A percentile compares a stretch with the other conserved stretches of the same genome.
Conservation (phyloP, 2,888 invertebrate genomes). For the Rutpela maculata region DNA sequence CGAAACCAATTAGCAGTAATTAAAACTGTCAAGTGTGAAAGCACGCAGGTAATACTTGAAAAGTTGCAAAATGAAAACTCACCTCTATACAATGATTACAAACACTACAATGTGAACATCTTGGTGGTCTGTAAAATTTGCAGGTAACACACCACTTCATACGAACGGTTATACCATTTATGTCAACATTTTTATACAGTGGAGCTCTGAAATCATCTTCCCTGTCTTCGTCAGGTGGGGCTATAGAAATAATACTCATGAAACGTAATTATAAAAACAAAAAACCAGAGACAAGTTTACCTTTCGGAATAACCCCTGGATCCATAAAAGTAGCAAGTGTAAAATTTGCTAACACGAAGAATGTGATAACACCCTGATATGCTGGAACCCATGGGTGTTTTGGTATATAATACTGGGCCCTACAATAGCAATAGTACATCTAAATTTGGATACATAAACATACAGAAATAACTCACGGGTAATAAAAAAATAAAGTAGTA, state of each 20-base stretch:
- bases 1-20: neutral
- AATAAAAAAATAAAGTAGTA: slow-evolving; percentile 96
- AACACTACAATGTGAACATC: slow-evolving; percentile 99
- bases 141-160: slow-evolving; percentile 99
- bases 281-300: slow-evolving; percentile 74
- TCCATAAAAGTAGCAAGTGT: slow-evolving; percentile 99
- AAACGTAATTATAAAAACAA: neutral
- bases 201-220: slow-evolving; percentile 98
- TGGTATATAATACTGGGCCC: slow-evolving; percentile 91
- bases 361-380: slow-evolving; percentile 94
- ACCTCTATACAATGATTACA: slow-evolving; percentile 99
- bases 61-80: slow-evolving; percentile 59
- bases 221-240: slow-evolving; percentile 96
- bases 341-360: slow-evolving; percentile 99
- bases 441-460: slow-evolving; percentile 64
- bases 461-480: slow-evolving; percentile 89
- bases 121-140: slow-evolving; percentile 99
- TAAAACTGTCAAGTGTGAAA: neutral
- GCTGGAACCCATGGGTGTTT: slow-evolving; percentile 93
- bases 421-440: slow-evolving; percentile 71
- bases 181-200: slow-evolving; percentile 97
- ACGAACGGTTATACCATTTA: slow-evolving; percentile 97
- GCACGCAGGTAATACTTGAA: neutral
- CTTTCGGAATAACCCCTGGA: slow-evolving; percentile 98
- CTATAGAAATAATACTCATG: slow-evolving; percentile 73